phyloP scores from a whole-genome alignment of 2,888 invertebrate genomes.

The Andrena fulva region DNA sequence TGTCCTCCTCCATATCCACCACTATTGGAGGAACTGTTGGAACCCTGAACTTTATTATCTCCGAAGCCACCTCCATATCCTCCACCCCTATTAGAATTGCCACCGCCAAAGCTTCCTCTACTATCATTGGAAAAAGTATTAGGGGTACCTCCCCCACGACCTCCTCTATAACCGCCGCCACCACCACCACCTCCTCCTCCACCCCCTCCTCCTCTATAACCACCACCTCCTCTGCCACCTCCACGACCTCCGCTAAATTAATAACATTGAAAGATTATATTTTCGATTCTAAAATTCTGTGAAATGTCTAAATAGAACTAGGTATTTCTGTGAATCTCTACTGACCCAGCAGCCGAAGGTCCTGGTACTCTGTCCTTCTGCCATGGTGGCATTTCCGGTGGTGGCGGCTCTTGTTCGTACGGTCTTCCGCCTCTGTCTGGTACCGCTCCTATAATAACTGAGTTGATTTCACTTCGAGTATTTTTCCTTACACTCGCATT shows the following conservation, averaged over 20 bases:
- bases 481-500: slow-evolving; percentile 93
- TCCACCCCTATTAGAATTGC: slow-evolving; percentile 40
- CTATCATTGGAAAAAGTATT: slow-evolving; percentile 58
- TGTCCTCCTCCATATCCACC: slow-evolving; percentile 30
- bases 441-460: slow-evolving; percentile 95
- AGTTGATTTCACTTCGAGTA: slow-evolving; percentile 93
- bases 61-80: slow-evolving; percentile 67
- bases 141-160: background rate
- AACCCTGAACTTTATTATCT: slow-evolving; percentile 62
- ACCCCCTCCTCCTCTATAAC: slow-evolving; percentile 72
- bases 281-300: background rate
- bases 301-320: background rate
- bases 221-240: slow-evolving; percentile 73
- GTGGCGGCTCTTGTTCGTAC: slow-evolving; percentile 95
- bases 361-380: slow-evolving; percentile 88
- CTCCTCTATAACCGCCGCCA: slow-evolving; percentile 72
- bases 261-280: slow-evolving; percentile 20
- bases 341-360: slow-evolving; percentile 77
- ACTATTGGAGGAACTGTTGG: slow-evolving; percentile 18
- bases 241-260: slow-evolving; percentile 76
- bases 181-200: slow-evolving; percentile 56
- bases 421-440: slow-evolving; percentile 98
- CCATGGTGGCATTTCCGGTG: slow-evolving; percentile 99
- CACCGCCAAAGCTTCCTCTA: slow-evolving; percentile 71
- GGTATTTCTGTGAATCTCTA: slow-evolving; percentile 6